Evolutionary conservation across 2,888 invertebrate species (phyloP).

Genomic region (Cheilosia pagana): DNA sequence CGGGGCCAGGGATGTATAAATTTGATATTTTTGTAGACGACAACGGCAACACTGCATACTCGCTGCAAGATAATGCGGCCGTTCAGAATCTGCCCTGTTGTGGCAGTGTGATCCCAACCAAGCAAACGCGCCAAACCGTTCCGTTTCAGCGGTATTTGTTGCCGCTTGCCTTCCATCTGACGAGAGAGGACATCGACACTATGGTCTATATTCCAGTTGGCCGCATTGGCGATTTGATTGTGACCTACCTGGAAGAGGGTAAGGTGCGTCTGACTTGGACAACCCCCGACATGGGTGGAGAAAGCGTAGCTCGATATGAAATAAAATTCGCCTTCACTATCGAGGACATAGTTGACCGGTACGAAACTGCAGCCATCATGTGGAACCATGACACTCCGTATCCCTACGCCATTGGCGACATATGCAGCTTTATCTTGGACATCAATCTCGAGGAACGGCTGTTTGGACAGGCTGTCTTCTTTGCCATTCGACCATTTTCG

Average conservation of each 20-base stretch:
- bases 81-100: conserved; percentile 83
- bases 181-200: conserved; percentile 80
- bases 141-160: conserved; percentile 85
- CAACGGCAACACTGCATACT: conserved; percentile 85
- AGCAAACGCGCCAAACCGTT: conserved; percentile 83
- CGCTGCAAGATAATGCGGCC: conserved; percentile 49
- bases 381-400: conserved; percentile 84
- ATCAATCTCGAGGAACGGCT: conserved; percentile 83
- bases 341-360: conserved; percentile 84
- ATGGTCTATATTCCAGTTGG: conserved; percentile 77
- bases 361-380: conserved; percentile 82
- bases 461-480: conserved; percentile 84
- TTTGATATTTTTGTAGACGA: conserved; percentile 84
- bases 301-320: conserved; percentile 84
- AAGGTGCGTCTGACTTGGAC: conserved; percentile 86
- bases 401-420: conserved; percentile 84
- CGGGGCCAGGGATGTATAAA: conserved; percentile 84
- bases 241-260: conserved; percentile 84
- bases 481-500: conserved; percentile 85
- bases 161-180: conserved; percentile 83
- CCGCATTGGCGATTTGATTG: conserved; percentile 85
- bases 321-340: conserved; percentile 84
- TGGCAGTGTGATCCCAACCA: conserved; percentile 84
- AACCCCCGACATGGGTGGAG: conserved; percentile 85
- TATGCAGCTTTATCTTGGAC: conserved; percentile 82